phyloP scores from a whole-genome alignment of 2,888 invertebrate genomes.

The Stenchaetothrips biformis region DNA sequence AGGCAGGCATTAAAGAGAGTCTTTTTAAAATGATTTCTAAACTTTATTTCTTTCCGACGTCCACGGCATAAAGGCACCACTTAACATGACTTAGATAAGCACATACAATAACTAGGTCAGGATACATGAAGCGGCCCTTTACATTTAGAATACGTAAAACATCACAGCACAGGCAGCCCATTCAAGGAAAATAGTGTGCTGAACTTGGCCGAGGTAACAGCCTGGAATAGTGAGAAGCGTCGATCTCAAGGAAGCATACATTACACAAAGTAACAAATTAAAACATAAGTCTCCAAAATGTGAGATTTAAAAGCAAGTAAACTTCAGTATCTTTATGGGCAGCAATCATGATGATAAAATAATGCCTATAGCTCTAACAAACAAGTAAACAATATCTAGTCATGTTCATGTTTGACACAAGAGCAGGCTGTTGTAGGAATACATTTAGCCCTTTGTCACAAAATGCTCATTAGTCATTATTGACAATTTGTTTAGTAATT shows the following conservation, averaged over 20 bases:
- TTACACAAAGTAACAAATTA: neutral
- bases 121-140: neutral
- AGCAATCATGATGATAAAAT: no score
- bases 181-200: neutral
- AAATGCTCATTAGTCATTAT: no score
- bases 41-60: neutral
- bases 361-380: neutral
- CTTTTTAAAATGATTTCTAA: neutral
- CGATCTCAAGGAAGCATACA: neutral
- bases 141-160: neutral
- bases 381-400: neutral
- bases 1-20: no score
- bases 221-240: no score
- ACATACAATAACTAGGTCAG: neutral
- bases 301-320: neutral
- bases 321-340: neutral
- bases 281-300: neutral
- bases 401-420: neutral
- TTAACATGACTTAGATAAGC: slow-evolving; percentile 20
- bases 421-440: neutral
- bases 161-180: slow-evolving; percentile 5
- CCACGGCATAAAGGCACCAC: neutral
- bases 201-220: no score
- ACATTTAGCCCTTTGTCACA: no score
- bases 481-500: no score